Evolutionary conservation across 2,113 vertebrate species (phyloP).

Genomic region (Rhinolophus ferrumequinum): DNA sequence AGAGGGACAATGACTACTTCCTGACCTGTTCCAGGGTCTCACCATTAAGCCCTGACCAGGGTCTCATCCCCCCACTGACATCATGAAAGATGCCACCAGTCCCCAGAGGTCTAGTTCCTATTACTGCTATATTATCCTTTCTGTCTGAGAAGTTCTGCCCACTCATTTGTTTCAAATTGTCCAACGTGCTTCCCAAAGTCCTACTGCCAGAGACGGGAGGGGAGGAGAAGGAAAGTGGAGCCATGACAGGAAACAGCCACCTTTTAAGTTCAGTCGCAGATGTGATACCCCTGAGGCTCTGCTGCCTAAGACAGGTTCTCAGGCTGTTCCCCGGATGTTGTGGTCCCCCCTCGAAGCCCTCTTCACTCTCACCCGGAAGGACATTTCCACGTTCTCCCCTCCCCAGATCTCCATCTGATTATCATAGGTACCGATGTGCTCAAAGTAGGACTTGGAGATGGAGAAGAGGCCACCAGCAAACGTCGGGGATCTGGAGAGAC

Average conservation of each 20-base stretch:
- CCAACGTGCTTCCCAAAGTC: neutral
- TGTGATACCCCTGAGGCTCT: neutral
- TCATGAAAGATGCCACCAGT: neutral
- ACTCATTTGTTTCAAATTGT: neutral
- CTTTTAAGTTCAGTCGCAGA: neutral
- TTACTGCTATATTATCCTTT: neutral
- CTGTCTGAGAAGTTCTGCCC: neutral
- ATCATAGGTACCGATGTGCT: conserved; percentile 96
- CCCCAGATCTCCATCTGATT: conserved; percentile 99
- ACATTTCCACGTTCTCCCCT: conserved; percentile 99
- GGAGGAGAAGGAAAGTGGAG: neutral
- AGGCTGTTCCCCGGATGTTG: neutral
- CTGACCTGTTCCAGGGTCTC: neutral
- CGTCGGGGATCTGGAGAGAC: conserved; percentile 90
- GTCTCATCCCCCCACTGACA: neutral
- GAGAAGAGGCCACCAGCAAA: conserved; percentile 97
- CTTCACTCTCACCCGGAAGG: conserved; percentile 92
- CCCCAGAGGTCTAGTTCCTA: neutral
- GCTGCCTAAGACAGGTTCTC: neutral
- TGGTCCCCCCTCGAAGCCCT: neutral
- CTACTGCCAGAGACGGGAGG: neutral
- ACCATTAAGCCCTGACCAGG: neutral
- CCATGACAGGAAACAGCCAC: neutral
- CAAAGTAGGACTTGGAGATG: conserved; percentile 95
- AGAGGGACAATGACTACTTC: neutral